These are phyloP conservation scores for Sphaerodactylus townsendi DNA, from an alignment of 2,113 vertebrate genomes.

Conservation along the genomic window DNA sequence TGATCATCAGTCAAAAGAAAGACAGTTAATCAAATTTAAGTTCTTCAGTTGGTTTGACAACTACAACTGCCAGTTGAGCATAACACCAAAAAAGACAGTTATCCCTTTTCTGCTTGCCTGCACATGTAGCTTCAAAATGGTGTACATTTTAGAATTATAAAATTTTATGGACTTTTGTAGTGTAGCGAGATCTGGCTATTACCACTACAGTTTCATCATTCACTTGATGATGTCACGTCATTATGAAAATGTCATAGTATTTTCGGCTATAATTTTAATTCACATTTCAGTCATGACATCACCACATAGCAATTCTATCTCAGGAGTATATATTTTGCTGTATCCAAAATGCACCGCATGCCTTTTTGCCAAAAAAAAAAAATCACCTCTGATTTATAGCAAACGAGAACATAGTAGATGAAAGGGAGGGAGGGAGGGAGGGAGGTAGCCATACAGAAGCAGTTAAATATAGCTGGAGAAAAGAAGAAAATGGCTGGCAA, in stretches of 20 bases:
- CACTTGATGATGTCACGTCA: neutral
- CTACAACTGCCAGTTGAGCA: neutral
- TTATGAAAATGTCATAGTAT: neutral
- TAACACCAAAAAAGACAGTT: neutral
- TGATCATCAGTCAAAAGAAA: neutral
- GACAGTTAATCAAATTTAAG: neutral
- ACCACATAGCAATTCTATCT: neutral
- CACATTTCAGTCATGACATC: neutral
- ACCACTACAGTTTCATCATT: neutral
- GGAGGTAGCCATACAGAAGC: neutral
- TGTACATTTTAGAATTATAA: neutral
- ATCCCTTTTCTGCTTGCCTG: neutral
- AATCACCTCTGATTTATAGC: too few species aligned
- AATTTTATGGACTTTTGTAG: neutral
- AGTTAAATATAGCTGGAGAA: neutral
- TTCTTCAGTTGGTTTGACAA: neutral
- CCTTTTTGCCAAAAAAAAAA: neutral
- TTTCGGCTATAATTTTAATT: neutral
- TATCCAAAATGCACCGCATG: neutral
- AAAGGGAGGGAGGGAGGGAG: neutral
- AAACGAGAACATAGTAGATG: too few species aligned
- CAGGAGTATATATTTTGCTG: neutral
- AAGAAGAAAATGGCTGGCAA: neutral
- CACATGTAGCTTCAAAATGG: neutral
- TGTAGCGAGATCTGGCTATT: neutral